These are phyloP conservation scores for Ictalurus furcatus DNA, from an alignment of 2,113 vertebrate species.

Conservation along the genomic window DNA sequence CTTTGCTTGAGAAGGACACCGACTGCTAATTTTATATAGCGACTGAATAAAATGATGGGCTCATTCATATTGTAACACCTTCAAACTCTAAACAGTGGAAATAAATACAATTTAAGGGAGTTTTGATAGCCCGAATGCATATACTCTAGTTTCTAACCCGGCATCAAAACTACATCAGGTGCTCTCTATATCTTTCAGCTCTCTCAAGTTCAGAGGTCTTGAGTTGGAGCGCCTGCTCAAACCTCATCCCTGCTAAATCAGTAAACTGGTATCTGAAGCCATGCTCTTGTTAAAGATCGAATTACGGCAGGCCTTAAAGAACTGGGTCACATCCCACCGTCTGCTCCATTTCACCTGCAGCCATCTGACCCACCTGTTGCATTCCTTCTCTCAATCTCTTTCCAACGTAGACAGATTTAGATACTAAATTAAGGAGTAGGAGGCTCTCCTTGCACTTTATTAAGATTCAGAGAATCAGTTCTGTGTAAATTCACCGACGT, in stretches of 20 bases:
- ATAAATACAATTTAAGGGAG: not conserved
- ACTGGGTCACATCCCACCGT: constrained; percentile 58
- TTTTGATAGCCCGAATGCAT: not conserved
- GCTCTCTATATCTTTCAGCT: constrained; percentile 3
- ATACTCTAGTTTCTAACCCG: not conserved
- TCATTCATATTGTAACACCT: not conserved
- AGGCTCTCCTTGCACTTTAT: not conserved
- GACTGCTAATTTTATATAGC: not conserved
- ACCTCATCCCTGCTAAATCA: constrained; percentile 50
- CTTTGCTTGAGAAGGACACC: not conserved
- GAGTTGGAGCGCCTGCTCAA: constrained; percentile 19
- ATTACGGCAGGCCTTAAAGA: constrained; percentile 60
- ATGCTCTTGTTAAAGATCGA: constrained; percentile 57
- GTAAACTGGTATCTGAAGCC: constrained; percentile 64
- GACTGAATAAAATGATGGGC: not conserved
- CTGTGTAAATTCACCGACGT: not conserved
- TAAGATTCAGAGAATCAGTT: not conserved
- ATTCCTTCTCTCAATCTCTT: not conserved
- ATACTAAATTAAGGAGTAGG: not conserved
- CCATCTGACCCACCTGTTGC: constrained; percentile 28
- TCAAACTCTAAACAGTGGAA: not conserved
- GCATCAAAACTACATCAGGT: constrained; percentile 19
- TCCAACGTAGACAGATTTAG: not conserved
- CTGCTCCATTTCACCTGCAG: constrained; percentile 18
- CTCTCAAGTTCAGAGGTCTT: not conserved